phyloP scores from a whole-genome alignment of 2,888 invertebrate species.

The Meganola albula region DNA sequence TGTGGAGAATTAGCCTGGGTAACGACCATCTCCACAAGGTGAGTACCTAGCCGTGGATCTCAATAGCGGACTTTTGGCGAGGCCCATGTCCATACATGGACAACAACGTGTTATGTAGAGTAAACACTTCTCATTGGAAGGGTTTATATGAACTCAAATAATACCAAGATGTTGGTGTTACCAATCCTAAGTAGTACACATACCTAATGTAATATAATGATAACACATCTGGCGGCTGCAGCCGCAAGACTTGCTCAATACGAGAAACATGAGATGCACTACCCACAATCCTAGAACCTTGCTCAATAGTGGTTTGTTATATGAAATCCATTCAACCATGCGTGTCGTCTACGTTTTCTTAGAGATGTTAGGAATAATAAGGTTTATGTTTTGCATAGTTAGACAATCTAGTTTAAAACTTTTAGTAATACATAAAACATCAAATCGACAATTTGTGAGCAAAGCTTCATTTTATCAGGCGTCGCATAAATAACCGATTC shows the following conservation, averaged over 20 bases:
- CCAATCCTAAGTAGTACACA: neutral
- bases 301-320: neutral
- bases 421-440: no score
- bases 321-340: neutral
- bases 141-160: no score
- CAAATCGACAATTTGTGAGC: constrained; percentile 12
- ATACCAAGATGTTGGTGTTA: neutral
- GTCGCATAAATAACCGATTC: constrained; percentile 19
- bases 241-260: constrained; percentile 19
- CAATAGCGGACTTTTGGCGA: no score
- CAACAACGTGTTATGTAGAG: no score
- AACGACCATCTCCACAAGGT: no score
- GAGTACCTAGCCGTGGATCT: no score
- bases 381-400: neutral
- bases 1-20: no score
- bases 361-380: neutral
- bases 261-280: constrained; percentile 14
- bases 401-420: constrained; percentile 13
- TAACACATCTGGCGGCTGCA: constrained; percentile 18
- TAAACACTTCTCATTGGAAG: no score
- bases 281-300: constrained; percentile 3
- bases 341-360: neutral
- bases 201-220: constrained; percentile 1
- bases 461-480: constrained; percentile 15
- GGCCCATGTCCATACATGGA: no score